These are phyloP conservation scores for Euborellia annulipes DNA, from an alignment of 1,140 invertebrate genomes.

Conservation along the genomic window DNA sequence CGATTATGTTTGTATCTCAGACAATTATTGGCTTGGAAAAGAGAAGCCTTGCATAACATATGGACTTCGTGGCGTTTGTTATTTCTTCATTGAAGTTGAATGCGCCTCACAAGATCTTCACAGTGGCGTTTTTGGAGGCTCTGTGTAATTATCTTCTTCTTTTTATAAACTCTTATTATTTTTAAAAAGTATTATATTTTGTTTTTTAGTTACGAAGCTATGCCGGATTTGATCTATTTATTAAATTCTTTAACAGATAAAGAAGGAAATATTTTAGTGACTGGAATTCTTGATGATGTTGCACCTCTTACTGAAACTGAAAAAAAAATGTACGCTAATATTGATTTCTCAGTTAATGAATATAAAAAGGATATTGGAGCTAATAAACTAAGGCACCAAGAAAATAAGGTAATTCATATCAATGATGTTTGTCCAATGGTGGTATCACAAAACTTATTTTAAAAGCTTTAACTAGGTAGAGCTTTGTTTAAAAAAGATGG, in stretches of 20 bases:
- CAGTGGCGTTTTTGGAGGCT: constrained; percentile 88
- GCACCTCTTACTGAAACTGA: constrained; percentile 58
- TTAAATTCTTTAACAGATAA: constrained; percentile 68
- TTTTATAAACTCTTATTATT: no score
- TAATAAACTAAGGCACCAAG: constrained; percentile 50
- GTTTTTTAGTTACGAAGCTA: constrained; percentile 52
- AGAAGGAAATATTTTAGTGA: constrained; percentile 67
- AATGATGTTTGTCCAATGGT: neutral
- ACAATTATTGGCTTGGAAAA: constrained; percentile 97
- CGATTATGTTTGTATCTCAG: constrained; percentile 94
- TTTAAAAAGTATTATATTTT: constrained; percentile 11
- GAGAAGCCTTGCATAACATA: constrained; percentile 95
- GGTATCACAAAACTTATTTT: no score
- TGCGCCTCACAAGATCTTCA: constrained; percentile 88
- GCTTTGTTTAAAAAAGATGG: no score
- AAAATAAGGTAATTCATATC: constrained; percentile 42
- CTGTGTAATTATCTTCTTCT: constrained; percentile 49
- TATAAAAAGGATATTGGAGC: constrained; percentile 60
- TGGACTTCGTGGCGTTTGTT: constrained; percentile 84
- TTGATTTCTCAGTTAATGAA: constrained; percentile 78
- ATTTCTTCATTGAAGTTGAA: constrained; percentile 79
- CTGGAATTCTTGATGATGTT: constrained; percentile 66
- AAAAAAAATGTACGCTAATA: constrained; percentile 58
- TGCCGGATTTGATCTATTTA: constrained; percentile 75
- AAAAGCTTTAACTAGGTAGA: no score